Evolutionary conservation across 2,113 vertebrate species (phyloP), one percentile per base, ranked within the genome.

Genomic region (Lagopus leucura): DNA sequence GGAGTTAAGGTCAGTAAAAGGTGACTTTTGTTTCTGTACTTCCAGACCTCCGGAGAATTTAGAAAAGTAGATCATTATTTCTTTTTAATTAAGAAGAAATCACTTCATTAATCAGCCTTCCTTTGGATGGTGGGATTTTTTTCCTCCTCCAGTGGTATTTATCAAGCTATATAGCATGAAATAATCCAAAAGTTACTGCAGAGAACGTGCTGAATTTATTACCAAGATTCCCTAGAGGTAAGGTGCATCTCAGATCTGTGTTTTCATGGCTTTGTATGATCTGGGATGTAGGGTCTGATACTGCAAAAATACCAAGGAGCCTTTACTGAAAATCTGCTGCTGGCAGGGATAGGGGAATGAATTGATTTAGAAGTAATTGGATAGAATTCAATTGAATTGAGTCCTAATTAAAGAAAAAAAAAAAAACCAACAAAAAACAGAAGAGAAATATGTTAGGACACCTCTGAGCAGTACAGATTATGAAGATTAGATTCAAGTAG

Each of bases 1-100:
- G 58, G 45, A 83, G 63, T 82, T 93, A 77, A 92, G 89, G 90
- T 92, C 81, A 82, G 58, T 57, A 69, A 95, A 89, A 92, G 91
- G 84, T 91, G 85, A 89, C 43, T 74, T 86, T 93, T 1, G 0
- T 40, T 92, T 82, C 52, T 86, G 38, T 61, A 32, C n/a, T 93
- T 80, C 13, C 28, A 86, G 57, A n/a, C 14, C 87, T 91, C 72
- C 30, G 42, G 42, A 75, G 88, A 87, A 60, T 87, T 92, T 34
- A 75, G 42, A 32, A 64, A 94, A 65, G 55, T 28, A 48, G 61
- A 61, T 74, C 9, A 54, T 28, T 28, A n/a, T 91, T 89, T 82
- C 58, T 43, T 72, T 69, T 8, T 71, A 52, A 89, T 57, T 43
- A 74, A 86, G 70, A 74, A 27, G 24, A 86, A 73, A 54, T 21